Base-by-base conservation (phyloP, 2,888 invertebrate species). In the Nemurella pictetii region DNA sequence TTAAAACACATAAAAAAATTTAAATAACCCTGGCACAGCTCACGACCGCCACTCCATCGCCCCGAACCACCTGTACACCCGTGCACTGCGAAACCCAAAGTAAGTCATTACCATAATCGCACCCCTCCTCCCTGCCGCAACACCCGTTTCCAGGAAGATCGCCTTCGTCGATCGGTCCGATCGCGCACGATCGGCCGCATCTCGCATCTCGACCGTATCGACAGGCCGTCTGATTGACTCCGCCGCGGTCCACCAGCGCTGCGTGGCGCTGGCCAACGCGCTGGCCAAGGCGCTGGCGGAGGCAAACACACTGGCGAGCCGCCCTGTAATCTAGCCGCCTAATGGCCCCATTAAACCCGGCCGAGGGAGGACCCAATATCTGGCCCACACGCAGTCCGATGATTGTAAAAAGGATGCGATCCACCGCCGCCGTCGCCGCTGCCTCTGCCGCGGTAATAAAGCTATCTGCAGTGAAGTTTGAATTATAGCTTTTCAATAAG, bases 251-350 rank as follows among this genome's bases (percentile, higher is more conserved):
- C 55, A 72, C 32, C 32, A 32, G 80, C 32, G 77, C 29, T 32
- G 32, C n/a, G 80, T n/a, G 26, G 32, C 55, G 55, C 15, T n/a
- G 26, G 72, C 36, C 72, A 82, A 27, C 26, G 72, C 72, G 27
- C 25, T 72, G 72, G 27, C 26, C 55, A 72, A 28, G 36, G 82
- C 35, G 26, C 28, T 72, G 78, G 78, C 29, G 78, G 27, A 78
- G 15, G 35, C 55, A 55, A 55, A 55, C 55, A 55, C 20, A n/a
- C 9, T 12, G 15, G 12, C 55, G 9, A 20, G 85, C 86, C 86
- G 86, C 86, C 83, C 85, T 86, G 85, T 86, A 86, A 86, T 86
- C 83, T 86, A 73, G 80, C 83, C 86, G 75, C 81, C 85, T 86
- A 86, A 86, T 86, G 85, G 86, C 29, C 78, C 85, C 84, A 84